phyloP scores from a whole-genome alignment of 2,797 vertebrate genomes.

The Leuciscus waleckii region DNA sequence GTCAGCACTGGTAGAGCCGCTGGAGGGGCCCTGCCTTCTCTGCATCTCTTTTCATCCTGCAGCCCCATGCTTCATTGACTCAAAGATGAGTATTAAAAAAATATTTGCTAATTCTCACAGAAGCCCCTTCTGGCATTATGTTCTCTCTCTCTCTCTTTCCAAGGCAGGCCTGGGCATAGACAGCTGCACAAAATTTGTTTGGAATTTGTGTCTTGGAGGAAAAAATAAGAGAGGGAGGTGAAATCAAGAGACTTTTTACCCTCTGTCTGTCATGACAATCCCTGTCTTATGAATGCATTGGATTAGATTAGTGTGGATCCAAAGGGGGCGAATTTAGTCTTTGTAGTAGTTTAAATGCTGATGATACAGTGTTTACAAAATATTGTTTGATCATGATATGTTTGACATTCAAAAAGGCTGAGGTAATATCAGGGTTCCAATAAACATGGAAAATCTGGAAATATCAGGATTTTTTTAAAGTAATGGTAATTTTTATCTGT shows the following conservation, averaged over 20 bases:
- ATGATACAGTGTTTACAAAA: conserved; percentile 32
- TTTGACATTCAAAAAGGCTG: conserved; percentile 6
- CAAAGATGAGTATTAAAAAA: conserved; percentile 74
- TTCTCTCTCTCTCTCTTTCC: conserved; percentile 64
- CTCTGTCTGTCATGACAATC: conserved; percentile 44
- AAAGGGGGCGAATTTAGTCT: conserved; percentile 6
- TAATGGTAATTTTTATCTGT: background rate
- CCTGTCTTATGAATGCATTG: conserved; percentile 26
- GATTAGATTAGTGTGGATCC: conserved; percentile 34
- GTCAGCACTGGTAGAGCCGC: conserved; percentile 43
- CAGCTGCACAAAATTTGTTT: conserved; percentile 82
- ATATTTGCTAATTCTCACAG: conserved; percentile 78
- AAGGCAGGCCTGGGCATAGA: conserved; percentile 84
- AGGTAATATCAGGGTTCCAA: background rate
- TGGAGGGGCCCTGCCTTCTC: conserved; percentile 39
- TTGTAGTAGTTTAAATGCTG: conserved; percentile 11
- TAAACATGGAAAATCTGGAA: background rate
- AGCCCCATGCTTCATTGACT: conserved; percentile 60
- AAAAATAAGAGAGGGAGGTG: conserved; percentile 80
- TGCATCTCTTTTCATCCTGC: conserved; percentile 44
- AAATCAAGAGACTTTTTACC: conserved; percentile 71
- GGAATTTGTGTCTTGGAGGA: conserved; percentile 90
- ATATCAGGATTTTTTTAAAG: background rate
- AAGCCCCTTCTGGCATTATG: conserved; percentile 78
- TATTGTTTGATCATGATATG: conserved; percentile 31